Conservation (phyloP, 2,888 invertebrate species). For the Epinotia demarniana region DNA sequence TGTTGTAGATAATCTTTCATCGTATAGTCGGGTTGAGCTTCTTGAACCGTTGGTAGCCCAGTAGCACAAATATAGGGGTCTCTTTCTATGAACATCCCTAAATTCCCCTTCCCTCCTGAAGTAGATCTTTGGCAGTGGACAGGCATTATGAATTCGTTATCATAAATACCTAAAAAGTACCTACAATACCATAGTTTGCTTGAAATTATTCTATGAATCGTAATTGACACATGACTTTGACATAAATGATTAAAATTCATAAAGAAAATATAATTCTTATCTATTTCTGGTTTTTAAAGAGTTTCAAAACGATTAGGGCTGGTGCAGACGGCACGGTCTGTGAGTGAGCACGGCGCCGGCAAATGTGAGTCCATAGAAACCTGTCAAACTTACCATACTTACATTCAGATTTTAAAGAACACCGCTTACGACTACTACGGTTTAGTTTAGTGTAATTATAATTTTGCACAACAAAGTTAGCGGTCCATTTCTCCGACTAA, state of each 20-base stretch:
- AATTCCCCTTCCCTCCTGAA: constrained; percentile 61
- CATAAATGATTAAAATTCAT: neutral
- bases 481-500: no score
- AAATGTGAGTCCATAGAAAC: no score
- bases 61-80: constrained; percentile 57
- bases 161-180: neutral
- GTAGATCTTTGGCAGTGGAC: constrained; percentile 40
- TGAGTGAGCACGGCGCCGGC: no score
- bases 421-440: no score
- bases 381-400: no score
- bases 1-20: constrained; percentile 51
- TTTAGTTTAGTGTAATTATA: no score
- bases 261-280: no score
- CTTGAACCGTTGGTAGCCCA: constrained; percentile 53
- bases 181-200: no score
- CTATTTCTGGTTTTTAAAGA: neutral
- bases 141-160: constrained; percentile 7
- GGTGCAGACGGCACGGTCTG: no score
- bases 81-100: constrained; percentile 59
- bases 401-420: no score
- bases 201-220: neutral
- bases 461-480: no score
- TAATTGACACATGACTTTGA: neutral
- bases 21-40: constrained; percentile 48
- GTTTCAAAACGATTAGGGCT: neutral